phyloP scores from a whole-genome alignment of 2,888 invertebrate species.

The Agrochola macilenta region DNA sequence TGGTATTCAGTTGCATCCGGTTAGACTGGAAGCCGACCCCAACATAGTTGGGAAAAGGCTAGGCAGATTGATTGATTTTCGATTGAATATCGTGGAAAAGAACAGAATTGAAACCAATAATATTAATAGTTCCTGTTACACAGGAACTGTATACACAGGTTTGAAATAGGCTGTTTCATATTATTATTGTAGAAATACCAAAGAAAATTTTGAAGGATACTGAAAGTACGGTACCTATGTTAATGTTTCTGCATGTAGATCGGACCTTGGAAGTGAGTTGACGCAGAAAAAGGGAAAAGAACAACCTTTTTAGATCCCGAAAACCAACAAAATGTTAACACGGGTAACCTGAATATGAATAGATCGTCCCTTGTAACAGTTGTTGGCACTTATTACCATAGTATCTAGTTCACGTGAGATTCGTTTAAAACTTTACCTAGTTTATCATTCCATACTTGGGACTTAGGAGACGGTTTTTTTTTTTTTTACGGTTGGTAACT shows the following conservation, averaged over 20 bases:
- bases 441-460: background rate
- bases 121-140: background rate
- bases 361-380: conserved; percentile 5
- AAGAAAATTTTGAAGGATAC: background rate
- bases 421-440: background rate
- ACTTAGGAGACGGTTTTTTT: no score
- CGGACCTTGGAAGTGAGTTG: background rate
- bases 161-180: background rate
- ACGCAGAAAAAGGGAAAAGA: conserved; percentile 8
- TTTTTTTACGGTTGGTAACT: no score
- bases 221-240: background rate
- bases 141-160: background rate
- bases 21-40: no score
- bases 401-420: background rate
- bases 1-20: no score
- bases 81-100: background rate
- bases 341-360: conserved; percentile 46
- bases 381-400: conserved; percentile 30
- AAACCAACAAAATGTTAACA: conserved; percentile 30
- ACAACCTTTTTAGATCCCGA: conserved; percentile 28
- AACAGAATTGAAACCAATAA: background rate
- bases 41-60: no score
- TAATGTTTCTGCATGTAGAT: conserved; percentile 23
- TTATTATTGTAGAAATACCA: background rate
- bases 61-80: no score